Conservation (phyloP, 2,113 vertebrate genomes). For the Engraulis encrasicolus region DNA sequence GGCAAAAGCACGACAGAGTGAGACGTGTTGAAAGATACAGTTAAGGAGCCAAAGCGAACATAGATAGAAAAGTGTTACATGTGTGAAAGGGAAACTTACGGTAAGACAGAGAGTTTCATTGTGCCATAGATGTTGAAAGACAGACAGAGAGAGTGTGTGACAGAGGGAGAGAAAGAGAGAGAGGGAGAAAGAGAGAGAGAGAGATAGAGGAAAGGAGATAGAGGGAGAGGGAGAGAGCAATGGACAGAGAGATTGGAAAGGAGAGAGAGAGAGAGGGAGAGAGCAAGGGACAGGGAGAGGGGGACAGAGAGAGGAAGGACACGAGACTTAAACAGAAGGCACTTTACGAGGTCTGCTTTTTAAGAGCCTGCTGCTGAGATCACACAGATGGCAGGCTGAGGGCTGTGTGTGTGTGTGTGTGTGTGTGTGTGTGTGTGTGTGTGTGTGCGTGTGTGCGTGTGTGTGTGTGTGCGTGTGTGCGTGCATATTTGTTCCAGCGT, state of each 20-base stretch:
- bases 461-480: neutral
- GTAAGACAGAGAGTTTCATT: neutral
- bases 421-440: neutral
- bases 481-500: no score
- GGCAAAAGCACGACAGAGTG: slow-evolving; percentile 21
- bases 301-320: neutral
- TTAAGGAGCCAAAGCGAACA: no score
- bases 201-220: neutral
- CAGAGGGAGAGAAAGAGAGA: neutral
- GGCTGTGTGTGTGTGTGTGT: slow-evolving; percentile 11
- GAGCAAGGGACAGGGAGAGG: neutral
- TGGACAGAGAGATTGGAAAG: neutral
- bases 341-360: slow-evolving; percentile 40
- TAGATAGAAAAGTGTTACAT: no score
- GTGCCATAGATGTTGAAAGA: neutral
- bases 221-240: slow-evolving; percentile 8
- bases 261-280: slow-evolving; percentile 27
- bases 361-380: slow-evolving; percentile 45
- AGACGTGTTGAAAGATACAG: neutral
- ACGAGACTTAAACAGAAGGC: neutral
- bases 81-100: no score
- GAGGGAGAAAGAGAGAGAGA: neutral
- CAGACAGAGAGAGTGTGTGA: neutral
- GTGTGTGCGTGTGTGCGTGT: neutral
- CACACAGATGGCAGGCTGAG: slow-evolving; percentile 34